Percentiles rank a stretch among this genome's conserved stretches.
phyloP scores from a whole-genome alignment of 1,140 invertebrate genomes.

The Penaeus chinensis region DNA sequence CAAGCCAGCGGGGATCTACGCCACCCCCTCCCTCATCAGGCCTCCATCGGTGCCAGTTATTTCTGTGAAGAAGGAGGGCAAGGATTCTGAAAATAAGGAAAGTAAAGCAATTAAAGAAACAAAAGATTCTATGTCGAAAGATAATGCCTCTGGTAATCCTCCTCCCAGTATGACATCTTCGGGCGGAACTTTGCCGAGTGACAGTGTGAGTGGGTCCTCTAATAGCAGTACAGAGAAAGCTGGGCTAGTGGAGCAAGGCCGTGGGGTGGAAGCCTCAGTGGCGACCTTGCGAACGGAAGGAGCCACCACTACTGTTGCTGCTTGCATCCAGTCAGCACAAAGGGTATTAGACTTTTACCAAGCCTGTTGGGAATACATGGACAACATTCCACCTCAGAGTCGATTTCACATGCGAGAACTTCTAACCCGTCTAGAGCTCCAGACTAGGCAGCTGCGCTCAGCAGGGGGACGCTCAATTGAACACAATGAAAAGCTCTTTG shows the following conservation, averaged over 20 bases:
- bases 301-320: conserved; percentile 72
- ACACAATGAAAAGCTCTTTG: conserved; percentile 75
- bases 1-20: conserved; percentile 73
- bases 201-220: conserved; percentile 26
- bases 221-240: conserved; percentile 33
- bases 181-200: conserved; percentile 10
- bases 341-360: conserved; percentile 83
- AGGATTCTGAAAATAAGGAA: conserved; percentile 57
- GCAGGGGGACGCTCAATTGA: conserved; percentile 73
- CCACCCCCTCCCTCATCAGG: conserved; percentile 71
- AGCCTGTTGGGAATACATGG: conserved; percentile 80
- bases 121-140: background rate
- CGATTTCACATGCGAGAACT: conserved; percentile 91
- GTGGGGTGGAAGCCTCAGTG: conserved; percentile 78
- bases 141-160: conserved; percentile 26
- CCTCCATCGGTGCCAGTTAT: conserved; percentile 54
- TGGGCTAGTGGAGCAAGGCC: conserved; percentile 75
- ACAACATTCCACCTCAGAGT: conserved; percentile 83
- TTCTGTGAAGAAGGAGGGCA: conserved; percentile 56
- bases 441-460: conserved; percentile 80
- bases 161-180: conserved; percentile 19
- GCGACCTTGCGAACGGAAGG: conserved; percentile 74
- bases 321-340: conserved; percentile 86
- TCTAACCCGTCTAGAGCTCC: conserved; percentile 81
- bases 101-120: background rate